These are phyloP conservation scores for Australoheros facetus DNA, from an alignment of 2,797 vertebrate genomes.

Conservation along the genomic window DNA sequence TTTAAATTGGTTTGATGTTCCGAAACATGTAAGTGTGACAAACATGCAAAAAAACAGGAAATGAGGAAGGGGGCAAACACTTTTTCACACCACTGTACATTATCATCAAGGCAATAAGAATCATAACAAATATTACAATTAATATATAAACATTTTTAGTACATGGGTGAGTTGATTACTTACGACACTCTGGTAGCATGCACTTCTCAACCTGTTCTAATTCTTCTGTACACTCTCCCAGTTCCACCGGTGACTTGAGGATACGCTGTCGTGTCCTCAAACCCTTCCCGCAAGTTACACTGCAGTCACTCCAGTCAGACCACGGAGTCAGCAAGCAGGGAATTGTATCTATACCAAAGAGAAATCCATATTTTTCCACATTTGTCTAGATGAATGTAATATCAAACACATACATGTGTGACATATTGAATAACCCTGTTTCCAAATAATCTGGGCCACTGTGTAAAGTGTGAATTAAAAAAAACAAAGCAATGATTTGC, in stretches of 20 bases:
- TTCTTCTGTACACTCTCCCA: constrained; percentile 96
- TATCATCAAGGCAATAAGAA: neutral
- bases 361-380: neutral
- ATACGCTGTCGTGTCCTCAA: constrained; percentile 88
- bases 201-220: constrained; percentile 98
- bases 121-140: neutral
- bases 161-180: constrained; percentile 66
- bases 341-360: constrained; percentile 87
- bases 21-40: no score
- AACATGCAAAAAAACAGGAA: no score
- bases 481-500: neutral
- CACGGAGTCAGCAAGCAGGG: constrained; percentile 94
- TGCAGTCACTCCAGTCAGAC: constrained; percentile 99
- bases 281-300: constrained; percentile 95
- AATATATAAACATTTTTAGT: constrained; percentile 13
- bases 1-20: no score
- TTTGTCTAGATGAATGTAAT: neutral
- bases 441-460: neutral
- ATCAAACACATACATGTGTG: neutral
- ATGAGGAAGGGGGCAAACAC: no score
- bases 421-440: neutral
- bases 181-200: constrained; percentile 98
- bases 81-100: no score
- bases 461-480: neutral
- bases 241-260: constrained; percentile 94